phyloP scores from a whole-genome alignment of 2,888 invertebrate species.

The Parthenolecanium corni region DNA sequence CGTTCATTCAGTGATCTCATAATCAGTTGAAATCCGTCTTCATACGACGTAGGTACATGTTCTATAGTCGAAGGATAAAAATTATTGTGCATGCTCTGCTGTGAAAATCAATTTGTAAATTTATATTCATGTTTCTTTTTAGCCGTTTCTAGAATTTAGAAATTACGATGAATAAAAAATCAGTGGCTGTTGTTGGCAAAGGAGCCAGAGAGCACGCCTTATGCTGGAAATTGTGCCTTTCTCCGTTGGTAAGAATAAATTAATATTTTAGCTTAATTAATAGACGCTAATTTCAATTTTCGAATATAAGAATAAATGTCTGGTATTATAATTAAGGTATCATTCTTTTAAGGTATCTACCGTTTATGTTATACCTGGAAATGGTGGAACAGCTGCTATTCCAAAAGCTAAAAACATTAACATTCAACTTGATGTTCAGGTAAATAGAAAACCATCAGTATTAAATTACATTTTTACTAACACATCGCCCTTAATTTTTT shows the following conservation, averaged over 20 bases:
- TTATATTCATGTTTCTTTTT: too few relatives aligned
- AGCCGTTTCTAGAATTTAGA: too few relatives aligned
- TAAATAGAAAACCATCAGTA: slow-evolving; percentile 45
- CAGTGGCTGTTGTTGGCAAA: slow-evolving; percentile 72
- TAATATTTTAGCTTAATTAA: neutral
- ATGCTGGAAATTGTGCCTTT: slow-evolving; percentile 83
- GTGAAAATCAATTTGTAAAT: too few relatives aligned
- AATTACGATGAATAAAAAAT: slow-evolving; percentile 32
- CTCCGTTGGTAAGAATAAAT: slow-evolving; percentile 41
- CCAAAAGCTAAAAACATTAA: slow-evolving; percentile 56
- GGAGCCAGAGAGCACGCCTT: slow-evolving; percentile 95
- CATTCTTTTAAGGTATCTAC: slow-evolving; percentile 46
- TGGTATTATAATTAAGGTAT: too few relatives aligned
- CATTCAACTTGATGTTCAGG: slow-evolving; percentile 54
- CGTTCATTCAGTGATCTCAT: too few relatives aligned
- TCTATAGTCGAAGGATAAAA: too few relatives aligned
- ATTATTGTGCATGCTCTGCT: too few relatives aligned
- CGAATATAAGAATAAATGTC: too few relatives aligned
- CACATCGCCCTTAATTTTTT: neutral
- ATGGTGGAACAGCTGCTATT: slow-evolving; percentile 65
- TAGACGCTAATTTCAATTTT: too few relatives aligned
- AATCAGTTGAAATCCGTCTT: too few relatives aligned
- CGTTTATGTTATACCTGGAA: slow-evolving; percentile 79
- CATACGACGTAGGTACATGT: too few relatives aligned
- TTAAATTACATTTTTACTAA: neutral